Conservation (phyloP, 2,888 invertebrate genomes). For the Epinotia nisella region DNA sequence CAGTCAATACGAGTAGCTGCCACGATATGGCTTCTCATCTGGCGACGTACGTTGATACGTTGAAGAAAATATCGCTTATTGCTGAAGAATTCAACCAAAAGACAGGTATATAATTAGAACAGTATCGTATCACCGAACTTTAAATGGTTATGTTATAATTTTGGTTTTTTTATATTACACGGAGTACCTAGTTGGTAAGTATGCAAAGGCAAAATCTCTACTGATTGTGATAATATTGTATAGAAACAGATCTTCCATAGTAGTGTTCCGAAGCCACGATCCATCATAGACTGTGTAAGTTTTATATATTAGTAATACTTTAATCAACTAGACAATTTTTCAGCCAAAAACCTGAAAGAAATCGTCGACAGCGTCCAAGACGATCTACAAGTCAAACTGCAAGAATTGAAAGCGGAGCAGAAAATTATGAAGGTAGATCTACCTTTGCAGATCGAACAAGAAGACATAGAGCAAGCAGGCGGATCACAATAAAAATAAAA, state of each 20-base stretch:
- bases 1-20: conserved; percentile 68
- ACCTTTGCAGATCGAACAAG: conserved; percentile 46
- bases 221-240: no score
- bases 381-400: conserved; percentile 74
- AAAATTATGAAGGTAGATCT: conserved; percentile 49
- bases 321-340: conserved; percentile 47
- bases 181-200: no score
- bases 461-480: conserved; percentile 25
- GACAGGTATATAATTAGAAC: conserved; percentile 67
- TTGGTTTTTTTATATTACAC: no score
- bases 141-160: no score
- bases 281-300: no score
- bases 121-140: no score
- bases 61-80: conserved; percentile 75
- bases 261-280: no score
- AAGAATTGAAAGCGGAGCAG: conserved; percentile 70
- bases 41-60: conserved; percentile 60
- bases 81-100: conserved; percentile 81
- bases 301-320: no score
- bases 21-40: conserved; percentile 74
- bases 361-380: conserved; percentile 79
- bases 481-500: conserved; percentile 27
- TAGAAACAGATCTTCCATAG: no score
- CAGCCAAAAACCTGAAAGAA: conserved; percentile 79
- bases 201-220: no score